These are phyloP conservation scores for Phaedon cochleariae DNA, from an alignment of 2,888 invertebrate genomes.

Conservation along the genomic window DNA sequence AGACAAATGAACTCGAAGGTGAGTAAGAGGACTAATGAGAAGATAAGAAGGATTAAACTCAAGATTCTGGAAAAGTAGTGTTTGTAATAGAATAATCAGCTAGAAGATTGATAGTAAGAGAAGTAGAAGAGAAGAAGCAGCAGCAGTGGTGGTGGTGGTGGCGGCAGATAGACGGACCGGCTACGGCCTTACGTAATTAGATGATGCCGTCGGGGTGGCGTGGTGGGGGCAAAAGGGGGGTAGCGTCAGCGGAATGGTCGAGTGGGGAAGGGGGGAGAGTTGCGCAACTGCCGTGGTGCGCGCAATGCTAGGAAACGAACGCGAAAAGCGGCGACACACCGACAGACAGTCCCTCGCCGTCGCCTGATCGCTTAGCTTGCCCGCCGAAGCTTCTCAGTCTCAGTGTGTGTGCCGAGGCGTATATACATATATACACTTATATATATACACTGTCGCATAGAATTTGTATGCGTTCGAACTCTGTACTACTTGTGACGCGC, in stretches of 20 bases:
- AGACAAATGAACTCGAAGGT: too few species aligned
- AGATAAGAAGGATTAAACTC: too few species aligned
- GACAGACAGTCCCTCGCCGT: conserved; percentile 62
- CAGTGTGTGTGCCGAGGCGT: conserved; percentile 62
- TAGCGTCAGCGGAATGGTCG: conserved; percentile 22
- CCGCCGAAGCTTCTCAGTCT: conserved; percentile 61
- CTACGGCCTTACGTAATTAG: conserved; percentile 51
- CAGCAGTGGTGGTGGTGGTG: too few species aligned
- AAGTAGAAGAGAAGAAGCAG: too few species aligned
- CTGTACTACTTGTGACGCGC: conserved; percentile 25
- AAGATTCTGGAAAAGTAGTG: too few species aligned
- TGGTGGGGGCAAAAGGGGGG: conserved; percentile 36
- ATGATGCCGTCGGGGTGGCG: conserved; percentile 36
- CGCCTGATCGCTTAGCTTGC: conserved; percentile 64
- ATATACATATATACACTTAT: conserved; percentile 47
- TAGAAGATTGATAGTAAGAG: too few species aligned
- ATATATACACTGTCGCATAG: conserved; percentile 25
- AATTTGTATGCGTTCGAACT: too few species aligned
- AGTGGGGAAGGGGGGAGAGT: conserved; percentile 50
- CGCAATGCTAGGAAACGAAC: conserved; percentile 44
- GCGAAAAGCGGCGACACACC: conserved; percentile 58
- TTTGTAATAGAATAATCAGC: too few species aligned
- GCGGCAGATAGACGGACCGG: conserved; percentile 43
- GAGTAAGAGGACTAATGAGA: too few species aligned
- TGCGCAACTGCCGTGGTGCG: conserved; percentile 52